phyloP scores from a whole-genome alignment of 2,888 invertebrate species.

The Drosophila antonietae region DNA sequence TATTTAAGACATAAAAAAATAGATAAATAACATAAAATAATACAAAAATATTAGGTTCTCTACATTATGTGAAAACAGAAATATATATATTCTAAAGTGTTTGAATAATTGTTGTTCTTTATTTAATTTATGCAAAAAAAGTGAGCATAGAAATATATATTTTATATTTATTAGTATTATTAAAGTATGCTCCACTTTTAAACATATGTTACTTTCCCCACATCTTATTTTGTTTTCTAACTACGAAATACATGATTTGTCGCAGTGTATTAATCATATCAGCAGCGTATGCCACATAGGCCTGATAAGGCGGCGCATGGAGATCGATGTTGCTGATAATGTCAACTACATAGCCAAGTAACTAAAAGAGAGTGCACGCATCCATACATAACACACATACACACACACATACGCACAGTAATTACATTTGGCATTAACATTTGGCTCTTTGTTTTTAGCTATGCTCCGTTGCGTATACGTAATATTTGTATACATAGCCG shows the following conservation, averaged over 20 bases:
- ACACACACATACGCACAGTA: background rate
- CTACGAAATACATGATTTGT: background rate
- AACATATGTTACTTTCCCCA: background rate
- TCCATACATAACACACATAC: background rate
- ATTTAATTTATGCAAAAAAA: too few relatives aligned
- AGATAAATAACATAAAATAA: too few relatives aligned
- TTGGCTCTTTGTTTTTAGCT: constrained; percentile 29
- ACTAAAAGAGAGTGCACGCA: background rate
- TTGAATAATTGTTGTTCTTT: too few relatives aligned
- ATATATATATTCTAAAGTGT: too few relatives aligned
- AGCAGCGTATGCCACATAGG: background rate
- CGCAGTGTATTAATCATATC: constrained; percentile 6
- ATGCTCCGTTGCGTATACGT: constrained; percentile 63
- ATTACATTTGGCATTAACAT: constrained; percentile 56
- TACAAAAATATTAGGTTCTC: too few relatives aligned
- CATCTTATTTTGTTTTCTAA: background rate
- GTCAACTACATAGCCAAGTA: background rate
- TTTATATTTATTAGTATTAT: too few relatives aligned
- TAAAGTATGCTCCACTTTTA: too few relatives aligned
- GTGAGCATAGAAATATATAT: too few relatives aligned
- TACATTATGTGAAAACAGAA: too few relatives aligned
- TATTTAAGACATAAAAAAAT: too few relatives aligned
- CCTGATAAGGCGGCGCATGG: constrained; percentile 28
- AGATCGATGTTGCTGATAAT: constrained; percentile 24
- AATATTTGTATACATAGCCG: constrained; percentile 9